Conservation (phyloP, 2,113 vertebrate species). For the Planiliza haematocheilus region DNA sequence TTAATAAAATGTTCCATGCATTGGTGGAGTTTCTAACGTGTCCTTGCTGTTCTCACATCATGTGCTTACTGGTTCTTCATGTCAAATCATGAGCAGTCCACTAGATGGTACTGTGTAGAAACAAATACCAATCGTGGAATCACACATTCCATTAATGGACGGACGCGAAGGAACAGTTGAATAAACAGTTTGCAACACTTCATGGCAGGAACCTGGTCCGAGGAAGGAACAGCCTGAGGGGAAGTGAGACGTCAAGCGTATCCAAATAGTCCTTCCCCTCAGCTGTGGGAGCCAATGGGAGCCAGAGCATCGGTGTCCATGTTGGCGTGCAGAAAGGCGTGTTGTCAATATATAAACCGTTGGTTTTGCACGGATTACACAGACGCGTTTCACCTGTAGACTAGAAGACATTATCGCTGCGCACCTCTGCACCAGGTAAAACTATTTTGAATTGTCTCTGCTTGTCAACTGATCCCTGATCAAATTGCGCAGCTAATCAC, state of each 20-base stretch:
- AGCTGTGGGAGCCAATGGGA: slow-evolving; percentile 69
- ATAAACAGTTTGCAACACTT: not conserved
- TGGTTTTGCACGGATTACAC: slow-evolving; percentile 36
- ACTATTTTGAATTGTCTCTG: not conserved
- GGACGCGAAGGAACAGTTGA: not conserved
- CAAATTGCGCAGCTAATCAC: not conserved
- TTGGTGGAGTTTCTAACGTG: no score
- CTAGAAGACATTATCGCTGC: slow-evolving; percentile 15
- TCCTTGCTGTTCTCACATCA: no score
- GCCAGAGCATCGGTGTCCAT: slow-evolving; percentile 3
- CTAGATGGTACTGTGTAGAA: slow-evolving; percentile 44
- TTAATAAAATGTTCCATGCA: no score
- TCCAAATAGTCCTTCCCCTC: slow-evolving; percentile 52
- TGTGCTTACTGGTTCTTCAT: not conserved
- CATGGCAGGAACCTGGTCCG: not conserved
- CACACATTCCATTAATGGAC: not conserved
- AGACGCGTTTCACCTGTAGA: slow-evolving; percentile 49
- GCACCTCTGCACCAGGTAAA: slow-evolving; percentile 67
- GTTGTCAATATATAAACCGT: slow-evolving; percentile 77
- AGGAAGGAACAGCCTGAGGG: not conserved
- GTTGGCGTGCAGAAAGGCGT: slow-evolving; percentile 70
- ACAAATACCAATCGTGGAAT: not conserved
- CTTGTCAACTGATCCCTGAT: not conserved
- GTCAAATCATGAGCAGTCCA: slow-evolving; percentile 16
- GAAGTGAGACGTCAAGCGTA: not conserved